A percentile compares a stretch with the other conserved stretches of the same genome.
phyloP scores from a whole-genome alignment of 2,797 vertebrate species.

The Scyliorhinus canicula region DNA sequence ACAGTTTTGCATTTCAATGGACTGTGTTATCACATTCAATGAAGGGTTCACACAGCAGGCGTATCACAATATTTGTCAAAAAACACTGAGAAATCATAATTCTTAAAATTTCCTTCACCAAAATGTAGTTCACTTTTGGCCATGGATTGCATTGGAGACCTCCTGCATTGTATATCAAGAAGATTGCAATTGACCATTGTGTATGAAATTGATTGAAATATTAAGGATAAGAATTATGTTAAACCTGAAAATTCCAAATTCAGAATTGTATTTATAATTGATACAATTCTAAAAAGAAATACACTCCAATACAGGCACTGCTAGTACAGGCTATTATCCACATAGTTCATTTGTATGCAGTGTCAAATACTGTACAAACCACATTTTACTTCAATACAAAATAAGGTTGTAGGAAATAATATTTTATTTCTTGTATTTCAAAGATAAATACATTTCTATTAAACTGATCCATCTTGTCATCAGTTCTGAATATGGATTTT shows the following conservation, averaged over 20 bases:
- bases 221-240: background rate
- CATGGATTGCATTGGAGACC: background rate
- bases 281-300: background rate
- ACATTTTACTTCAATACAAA: background rate
- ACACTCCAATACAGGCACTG: background rate
- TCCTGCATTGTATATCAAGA: background rate
- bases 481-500: background rate
- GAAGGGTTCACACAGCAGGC: background rate
- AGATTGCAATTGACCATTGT: background rate
- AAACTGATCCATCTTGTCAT: background rate
- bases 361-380: background rate
- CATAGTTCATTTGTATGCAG: background rate
- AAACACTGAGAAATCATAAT: background rate
- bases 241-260: background rate
- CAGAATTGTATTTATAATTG: background rate
- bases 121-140: no score
- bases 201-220: background rate
- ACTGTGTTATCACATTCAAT: background rate
- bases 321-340: no score
- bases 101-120: background rate
- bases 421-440: background rate
- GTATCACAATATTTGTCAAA: background rate
- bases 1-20: background rate
- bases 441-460: background rate
- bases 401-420: background rate